Evolutionary conservation across 2,113 vertebrate species (phyloP).

Genomic region (Agapornis roseicollis): DNA sequence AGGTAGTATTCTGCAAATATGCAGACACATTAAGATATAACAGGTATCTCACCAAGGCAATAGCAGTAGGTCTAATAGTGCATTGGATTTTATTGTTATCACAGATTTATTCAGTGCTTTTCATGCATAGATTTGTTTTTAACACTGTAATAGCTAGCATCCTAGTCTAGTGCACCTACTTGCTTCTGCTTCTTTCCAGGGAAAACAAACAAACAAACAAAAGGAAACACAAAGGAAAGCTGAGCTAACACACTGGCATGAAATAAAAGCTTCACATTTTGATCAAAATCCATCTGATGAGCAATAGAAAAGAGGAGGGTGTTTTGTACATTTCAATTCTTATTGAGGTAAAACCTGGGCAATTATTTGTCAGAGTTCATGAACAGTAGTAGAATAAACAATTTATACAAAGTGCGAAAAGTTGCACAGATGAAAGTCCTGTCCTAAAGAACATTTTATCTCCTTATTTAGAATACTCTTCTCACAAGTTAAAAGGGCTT

Average conservation of each 20-base stretch:
- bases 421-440: background rate
- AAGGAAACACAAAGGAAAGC: background rate
- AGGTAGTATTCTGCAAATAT: background rate
- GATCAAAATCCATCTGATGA: background rate
- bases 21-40: background rate
- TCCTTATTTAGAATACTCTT: background rate
- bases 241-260: background rate
- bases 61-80: background rate
- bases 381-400: background rate
- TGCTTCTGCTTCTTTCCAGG: background rate
- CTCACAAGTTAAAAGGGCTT: background rate
- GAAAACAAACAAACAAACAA: background rate
- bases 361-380: background rate
- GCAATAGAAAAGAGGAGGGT: background rate
- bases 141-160: background rate
- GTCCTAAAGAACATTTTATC: background rate
- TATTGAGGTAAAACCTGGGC: background rate
- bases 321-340: background rate
- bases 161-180: background rate
- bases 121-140: background rate
- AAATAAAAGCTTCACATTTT: background rate
- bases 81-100: background rate
- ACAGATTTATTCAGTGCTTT: background rate
- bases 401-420: background rate
- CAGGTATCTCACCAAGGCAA: rapidly evolving